These are phyloP conservation scores for Ivindomyrus marchei DNA, from an alignment of 2,113 vertebrate species.

Conservation along the genomic window DNA sequence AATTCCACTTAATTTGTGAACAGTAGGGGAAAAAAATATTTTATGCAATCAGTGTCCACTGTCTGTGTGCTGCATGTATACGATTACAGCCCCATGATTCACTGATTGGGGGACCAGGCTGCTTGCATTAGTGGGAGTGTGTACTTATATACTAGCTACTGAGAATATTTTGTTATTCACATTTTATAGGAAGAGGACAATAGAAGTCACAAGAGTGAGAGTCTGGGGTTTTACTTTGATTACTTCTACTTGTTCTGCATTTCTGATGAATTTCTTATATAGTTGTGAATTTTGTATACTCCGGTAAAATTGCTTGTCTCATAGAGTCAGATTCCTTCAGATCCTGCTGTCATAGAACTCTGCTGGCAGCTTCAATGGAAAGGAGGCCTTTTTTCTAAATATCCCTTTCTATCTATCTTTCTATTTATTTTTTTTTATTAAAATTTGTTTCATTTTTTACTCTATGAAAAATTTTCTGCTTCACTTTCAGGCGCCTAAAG, in stretches of 20 bases:
- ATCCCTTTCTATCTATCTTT: neutral
- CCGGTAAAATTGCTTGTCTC: neutral
- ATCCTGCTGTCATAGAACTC: neutral
- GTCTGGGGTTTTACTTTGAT: neutral
- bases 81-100: neutral
- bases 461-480: neutral
- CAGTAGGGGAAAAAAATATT: neutral
- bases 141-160: neutral
- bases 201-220: neutral
- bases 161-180: neutral
- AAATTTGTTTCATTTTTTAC: neutral
- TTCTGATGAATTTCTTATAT: neutral
- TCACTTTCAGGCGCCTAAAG: neutral
- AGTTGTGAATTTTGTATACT: neutral
- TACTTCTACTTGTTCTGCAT: neutral
- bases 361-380: neutral
- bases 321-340: neutral
- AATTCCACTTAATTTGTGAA: neutral
- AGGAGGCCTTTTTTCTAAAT: neutral
- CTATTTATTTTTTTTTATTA: neutral
- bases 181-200: neutral
- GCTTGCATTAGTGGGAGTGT: neutral
- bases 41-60: neutral
- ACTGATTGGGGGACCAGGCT: neutral
- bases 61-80: neutral